phyloP scores from a whole-genome alignment of 92 coral and sea anemone species.

The Parazoanthus swiftii region DNA sequence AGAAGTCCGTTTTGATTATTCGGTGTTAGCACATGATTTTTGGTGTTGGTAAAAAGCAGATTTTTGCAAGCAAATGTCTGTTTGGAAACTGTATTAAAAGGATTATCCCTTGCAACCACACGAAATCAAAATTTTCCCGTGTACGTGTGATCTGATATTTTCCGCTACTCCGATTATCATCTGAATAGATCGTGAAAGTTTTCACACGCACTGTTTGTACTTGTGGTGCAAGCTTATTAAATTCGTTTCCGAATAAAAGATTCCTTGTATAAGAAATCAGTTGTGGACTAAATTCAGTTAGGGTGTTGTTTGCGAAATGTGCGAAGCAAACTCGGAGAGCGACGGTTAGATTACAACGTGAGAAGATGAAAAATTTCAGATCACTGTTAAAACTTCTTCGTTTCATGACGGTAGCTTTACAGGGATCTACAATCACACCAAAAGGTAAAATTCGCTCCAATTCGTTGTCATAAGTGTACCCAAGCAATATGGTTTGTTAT shows the following conservation, averaged over 20 bases:
- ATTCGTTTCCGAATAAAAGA: slow-evolving; percentile 42
- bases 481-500: background rate
- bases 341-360: background rate
- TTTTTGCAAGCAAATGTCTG: background rate
- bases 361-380: slow-evolving; percentile 14
- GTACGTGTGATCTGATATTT: slow-evolving; percentile 25
- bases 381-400: slow-evolving; percentile 19
- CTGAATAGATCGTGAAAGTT: slow-evolving; percentile 48
- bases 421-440: background rate
- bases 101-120: background rate
- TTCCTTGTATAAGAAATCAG: slow-evolving; percentile 22
- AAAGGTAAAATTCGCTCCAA: slow-evolving; percentile 16
- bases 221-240: slow-evolving; percentile 59
- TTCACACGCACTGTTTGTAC: slow-evolving; percentile 66
- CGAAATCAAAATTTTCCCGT: slow-evolving; percentile 23
- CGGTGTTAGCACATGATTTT: background rate
- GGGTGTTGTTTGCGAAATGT: slow-evolving; percentile 13
- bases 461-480: background rate
- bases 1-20: background rate
- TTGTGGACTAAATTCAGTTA: background rate
- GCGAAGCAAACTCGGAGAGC: background rate
- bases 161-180: slow-evolving; percentile 49
- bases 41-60: background rate
- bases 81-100: slow-evolving; percentile 29
- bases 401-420: slow-evolving; percentile 30